These are phyloP conservation scores for Elymnias hypermnestra DNA, from an alignment of 1,140 invertebrate species.

Conservation along the genomic window DNA sequence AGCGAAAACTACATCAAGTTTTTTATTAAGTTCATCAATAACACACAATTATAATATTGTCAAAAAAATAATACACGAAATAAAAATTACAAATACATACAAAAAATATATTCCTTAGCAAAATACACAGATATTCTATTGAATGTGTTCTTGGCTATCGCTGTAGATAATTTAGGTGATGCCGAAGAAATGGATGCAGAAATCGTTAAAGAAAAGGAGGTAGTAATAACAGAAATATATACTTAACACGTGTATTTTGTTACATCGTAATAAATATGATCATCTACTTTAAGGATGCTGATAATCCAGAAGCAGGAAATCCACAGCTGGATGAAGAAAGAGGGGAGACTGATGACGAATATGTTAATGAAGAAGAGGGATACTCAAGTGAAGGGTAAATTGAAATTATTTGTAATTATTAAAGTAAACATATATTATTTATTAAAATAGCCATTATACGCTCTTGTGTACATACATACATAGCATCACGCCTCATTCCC, in stretches of 20 bases:
- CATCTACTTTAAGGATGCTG: constrained; percentile 36
- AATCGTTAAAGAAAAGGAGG: constrained; percentile 92
- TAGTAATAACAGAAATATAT: constrained; percentile 23
- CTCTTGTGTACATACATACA: no score
- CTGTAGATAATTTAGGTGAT: constrained; percentile 99
- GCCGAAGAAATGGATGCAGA: constrained; percentile 92
- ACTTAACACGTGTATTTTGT: neutral
- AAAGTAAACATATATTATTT: no score
- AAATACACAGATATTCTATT: constrained; percentile 91
- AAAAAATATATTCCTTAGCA: no score
- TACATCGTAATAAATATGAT: no score
- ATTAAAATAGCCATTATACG: no score
- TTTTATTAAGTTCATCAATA: no score
- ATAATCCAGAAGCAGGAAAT: constrained; percentile 64
- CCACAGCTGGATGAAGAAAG: constrained; percentile 71
- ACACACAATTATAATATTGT: no score
- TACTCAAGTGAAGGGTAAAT: constrained; percentile 81
- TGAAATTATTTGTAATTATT: no score
- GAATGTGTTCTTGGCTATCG: constrained; percentile 99
- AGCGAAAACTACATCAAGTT: no score
- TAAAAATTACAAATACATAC: no score
- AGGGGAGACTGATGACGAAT: constrained; percentile 79
- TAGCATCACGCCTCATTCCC: no score
- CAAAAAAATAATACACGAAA: no score
- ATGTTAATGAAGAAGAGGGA: constrained; percentile 81